Conservation (phyloP, 1,140 invertebrate genomes). For the Drosophila tsacasi region DNA sequence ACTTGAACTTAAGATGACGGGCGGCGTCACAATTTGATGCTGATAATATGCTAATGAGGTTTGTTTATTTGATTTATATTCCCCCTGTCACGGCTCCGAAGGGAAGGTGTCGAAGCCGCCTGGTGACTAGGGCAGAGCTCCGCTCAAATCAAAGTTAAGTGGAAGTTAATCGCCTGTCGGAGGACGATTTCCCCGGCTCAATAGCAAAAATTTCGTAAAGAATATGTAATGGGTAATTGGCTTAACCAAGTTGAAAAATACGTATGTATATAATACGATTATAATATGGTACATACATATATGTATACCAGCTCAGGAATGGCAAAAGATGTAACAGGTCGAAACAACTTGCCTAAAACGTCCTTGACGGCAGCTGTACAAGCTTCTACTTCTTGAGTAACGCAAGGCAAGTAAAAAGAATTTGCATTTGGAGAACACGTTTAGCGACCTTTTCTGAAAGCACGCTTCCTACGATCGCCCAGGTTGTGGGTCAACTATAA, state of each 20-base stretch:
- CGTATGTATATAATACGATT: no score
- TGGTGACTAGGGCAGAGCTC: slow-evolving; percentile 9
- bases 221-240: background rate
- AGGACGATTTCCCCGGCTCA: slow-evolving; percentile 7
- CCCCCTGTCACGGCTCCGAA: slow-evolving; percentile 48
- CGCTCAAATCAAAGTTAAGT: slow-evolving; percentile 41
- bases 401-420: no score
- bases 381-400: no score
- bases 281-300: no score
- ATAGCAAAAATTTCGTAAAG: slow-evolving; percentile 3
- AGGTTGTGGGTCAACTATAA: no score
- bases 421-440: no score
- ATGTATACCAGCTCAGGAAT: no score
- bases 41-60: slow-evolving; percentile 84
- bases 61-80: slow-evolving; percentile 81
- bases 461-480: no score
- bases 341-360: no score
- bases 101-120: slow-evolving; percentile 39
- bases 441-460: no score
- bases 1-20: slow-evolving; percentile 72
- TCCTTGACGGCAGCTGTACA: no score
- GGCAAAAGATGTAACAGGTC: no score
- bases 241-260: background rate
- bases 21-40: slow-evolving; percentile 68
- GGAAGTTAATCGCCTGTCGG: slow-evolving; percentile 43